These are phyloP conservation scores for Antennarius striatus DNA, from an alignment of 2,113 vertebrate genomes.

Conservation along the genomic window DNA sequence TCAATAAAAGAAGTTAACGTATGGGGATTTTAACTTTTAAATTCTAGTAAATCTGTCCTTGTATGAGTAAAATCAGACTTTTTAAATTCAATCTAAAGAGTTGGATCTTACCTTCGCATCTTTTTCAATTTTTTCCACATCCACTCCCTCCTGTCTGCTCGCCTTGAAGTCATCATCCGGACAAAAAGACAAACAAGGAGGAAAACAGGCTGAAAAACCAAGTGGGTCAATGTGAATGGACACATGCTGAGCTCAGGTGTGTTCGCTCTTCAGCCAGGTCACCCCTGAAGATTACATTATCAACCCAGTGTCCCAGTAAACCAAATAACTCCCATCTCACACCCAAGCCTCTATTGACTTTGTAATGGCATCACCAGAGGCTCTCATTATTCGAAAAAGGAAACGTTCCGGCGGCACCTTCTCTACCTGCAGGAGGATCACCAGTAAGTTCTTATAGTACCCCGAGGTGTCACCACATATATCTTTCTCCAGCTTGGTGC, in stretches of 20 bases:
- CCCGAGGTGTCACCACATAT: slow-evolving; percentile 90
- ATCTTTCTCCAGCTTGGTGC: slow-evolving; percentile 87
- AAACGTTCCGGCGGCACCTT: slow-evolving; percentile 11
- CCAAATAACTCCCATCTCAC: background rate
- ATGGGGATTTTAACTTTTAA: no score
- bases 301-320: background rate
- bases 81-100: background rate
- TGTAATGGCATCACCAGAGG: slow-evolving; percentile 50
- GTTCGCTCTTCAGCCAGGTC: slow-evolving; percentile 17
- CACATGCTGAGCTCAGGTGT: slow-evolving; percentile 17
- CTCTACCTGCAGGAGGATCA: slow-evolving; percentile 92
- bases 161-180: slow-evolving; percentile 72
- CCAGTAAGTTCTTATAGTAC: slow-evolving; percentile 88
- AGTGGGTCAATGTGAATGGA: slow-evolving; percentile 34
- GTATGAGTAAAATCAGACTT: no score
- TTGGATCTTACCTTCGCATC: slow-evolving; percentile 87
- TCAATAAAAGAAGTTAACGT: no score
- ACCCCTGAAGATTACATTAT: slow-evolving; percentile 48
- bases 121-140: slow-evolving; percentile 84
- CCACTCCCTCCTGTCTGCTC: slow-evolving; percentile 84
- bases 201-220: slow-evolving; percentile 32
- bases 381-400: slow-evolving; percentile 54
- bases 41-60: no score
- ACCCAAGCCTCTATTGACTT: slow-evolving; percentile 56
- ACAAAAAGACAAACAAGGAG: slow-evolving; percentile 5